A percentile compares a stretch with the other conserved stretches of the same genome.
These are phyloP conservation scores for Mimas tiliae DNA, from an alignment of 2,888 invertebrate genomes.

Conservation along the genomic window DNA sequence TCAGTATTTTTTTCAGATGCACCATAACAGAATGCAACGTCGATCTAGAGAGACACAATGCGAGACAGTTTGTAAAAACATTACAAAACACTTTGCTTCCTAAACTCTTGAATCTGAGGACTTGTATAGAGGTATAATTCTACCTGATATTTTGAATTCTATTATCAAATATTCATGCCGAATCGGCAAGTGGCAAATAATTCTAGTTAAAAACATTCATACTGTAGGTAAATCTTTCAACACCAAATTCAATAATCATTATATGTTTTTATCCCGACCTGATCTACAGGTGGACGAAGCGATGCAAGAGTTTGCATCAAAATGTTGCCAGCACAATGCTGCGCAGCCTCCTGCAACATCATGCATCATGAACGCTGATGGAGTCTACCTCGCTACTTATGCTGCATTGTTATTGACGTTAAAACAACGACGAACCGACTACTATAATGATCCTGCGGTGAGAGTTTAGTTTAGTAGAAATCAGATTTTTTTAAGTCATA, in stretches of 20 bases:
- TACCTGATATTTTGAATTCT: neutral
- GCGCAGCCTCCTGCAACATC: constrained; percentile 86
- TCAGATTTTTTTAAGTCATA: too few relatives aligned
- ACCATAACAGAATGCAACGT: constrained; percentile 88
- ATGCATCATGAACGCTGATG: constrained; percentile 96
- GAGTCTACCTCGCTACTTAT: constrained; percentile 96
- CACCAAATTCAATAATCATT: neutral
- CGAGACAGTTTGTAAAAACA: constrained; percentile 92
- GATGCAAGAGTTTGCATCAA: constrained; percentile 95
- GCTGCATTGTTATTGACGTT: constrained; percentile 92
- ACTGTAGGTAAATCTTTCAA: too few relatives aligned
- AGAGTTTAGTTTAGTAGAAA: neutral
- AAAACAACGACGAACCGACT: constrained; percentile 90
- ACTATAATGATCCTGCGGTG: constrained; percentile 86
- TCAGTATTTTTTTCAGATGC: constrained; percentile 67
- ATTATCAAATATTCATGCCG: too few relatives aligned
- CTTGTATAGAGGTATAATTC: constrained; percentile 89
- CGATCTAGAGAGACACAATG: constrained; percentile 94
- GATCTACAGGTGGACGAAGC: constrained; percentile 90
- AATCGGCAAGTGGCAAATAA: too few relatives aligned
- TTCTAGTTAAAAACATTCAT: too few relatives aligned
- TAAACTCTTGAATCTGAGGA: constrained; percentile 89
- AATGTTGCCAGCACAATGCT: constrained; percentile 92
- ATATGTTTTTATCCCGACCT: neutral
- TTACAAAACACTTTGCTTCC: constrained; percentile 90